Conservation (phyloP, 2,797 vertebrate genomes). For the Mycteria americana region DNA sequence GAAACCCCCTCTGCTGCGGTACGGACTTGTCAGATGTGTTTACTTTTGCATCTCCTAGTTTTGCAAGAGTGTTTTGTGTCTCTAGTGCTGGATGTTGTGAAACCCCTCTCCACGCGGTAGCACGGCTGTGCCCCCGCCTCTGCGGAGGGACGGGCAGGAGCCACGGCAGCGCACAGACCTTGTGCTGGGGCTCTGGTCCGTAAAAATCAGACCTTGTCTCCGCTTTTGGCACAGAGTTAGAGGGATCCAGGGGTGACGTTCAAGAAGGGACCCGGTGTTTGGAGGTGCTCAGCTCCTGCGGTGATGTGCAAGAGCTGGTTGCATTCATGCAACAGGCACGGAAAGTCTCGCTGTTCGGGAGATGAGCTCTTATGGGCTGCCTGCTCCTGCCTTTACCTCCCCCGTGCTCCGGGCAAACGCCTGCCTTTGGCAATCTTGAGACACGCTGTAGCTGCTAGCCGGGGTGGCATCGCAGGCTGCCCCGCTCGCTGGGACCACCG, state of each 20-base stretch:
- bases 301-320: neutral
- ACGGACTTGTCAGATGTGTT: neutral
- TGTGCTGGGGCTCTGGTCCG: fast-evolving
- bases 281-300: neutral
- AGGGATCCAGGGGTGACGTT: neutral
- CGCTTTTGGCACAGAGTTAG: neutral
- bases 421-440: neutral
- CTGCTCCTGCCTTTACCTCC: neutral
- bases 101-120: neutral
- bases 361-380: neutral
- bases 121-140: neutral
- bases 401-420: fast-evolving
- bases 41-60: slow-evolving; percentile 8
- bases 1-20: neutral
- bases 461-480: neutral
- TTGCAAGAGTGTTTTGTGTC: neutral
- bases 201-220: neutral
- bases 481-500: neutral
- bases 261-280: neutral
- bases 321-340: neutral
- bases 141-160: neutral
- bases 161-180: fast-evolving
- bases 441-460: fast-evolving
- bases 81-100: neutral
- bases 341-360: neutral